Evolutionary conservation across 2,888 invertebrate genomes (phyloP), one percentile per base, ranked within the genome.

Genomic region (Caenorhabditis sp.): DNA sequence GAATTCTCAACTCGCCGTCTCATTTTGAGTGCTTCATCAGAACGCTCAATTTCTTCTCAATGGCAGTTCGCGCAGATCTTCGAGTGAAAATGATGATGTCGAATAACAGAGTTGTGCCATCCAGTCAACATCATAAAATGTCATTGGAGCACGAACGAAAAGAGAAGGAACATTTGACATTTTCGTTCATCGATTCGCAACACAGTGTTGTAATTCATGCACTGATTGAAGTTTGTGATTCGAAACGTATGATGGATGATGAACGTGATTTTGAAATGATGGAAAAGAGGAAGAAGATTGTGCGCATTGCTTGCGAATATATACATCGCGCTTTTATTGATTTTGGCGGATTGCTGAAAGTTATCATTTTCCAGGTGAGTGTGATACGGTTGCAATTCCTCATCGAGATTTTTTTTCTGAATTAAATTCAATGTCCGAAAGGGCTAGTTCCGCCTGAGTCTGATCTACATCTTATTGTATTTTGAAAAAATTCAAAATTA

Each of bases 251-350:
- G 77, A 68, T 73, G 53, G 77, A 70, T 66, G 76, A 68, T 69
- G 6, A 55, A 58, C 12, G 27, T 0, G 69, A 69, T 37, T 61
- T 62, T 37, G 55, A 24, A 3, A 57, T 64, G 5, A 27, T 21
- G 0, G 69, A 69, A 27, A 60, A 68, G 53, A 55, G 76, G 12
- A 61, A 57, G 21, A 24, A 58, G 27, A 71, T 79, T 21, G 58
- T 62, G 0, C 23, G 23, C 37, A 69, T 76, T 23, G 79, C 77
- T 1, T 76, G 36, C 43, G 64, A 73, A 17, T 79, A 68, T 66
- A 77, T 79, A 12, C 79, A 79, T 61, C 70, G 77, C 27, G 61
- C 66, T 21, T 77, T 79, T 61, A 49, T 79, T 21, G 65, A 65
- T 43, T 62, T 76, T 57, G 72, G 70, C n/a, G 61, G 64, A n/a